These are phyloP conservation scores for Acleris sparsana DNA, from an alignment of 2,888 invertebrate species.

Conservation along the genomic window DNA sequence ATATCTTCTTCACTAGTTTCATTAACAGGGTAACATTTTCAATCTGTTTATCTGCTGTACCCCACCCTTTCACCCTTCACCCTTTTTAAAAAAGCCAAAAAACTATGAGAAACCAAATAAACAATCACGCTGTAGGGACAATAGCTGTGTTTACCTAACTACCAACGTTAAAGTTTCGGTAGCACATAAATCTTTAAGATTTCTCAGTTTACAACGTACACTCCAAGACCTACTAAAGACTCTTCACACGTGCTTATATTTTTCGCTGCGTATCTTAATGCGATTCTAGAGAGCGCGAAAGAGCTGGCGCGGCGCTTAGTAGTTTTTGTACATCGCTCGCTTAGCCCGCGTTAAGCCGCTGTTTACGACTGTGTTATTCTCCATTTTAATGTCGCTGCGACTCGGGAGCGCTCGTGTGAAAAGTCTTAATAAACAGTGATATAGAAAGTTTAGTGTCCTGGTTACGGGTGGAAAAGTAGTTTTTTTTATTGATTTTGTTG, in stretches of 20 bases:
- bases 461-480: constrained; percentile 11
- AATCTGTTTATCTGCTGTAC: too few relatives aligned
- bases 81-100: too few relatives aligned
- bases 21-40: too few relatives aligned
- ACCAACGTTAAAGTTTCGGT: neutral
- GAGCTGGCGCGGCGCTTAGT: neutral
- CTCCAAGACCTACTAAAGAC: neutral
- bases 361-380: constrained; percentile 34
- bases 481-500: constrained; percentile 14
- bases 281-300: constrained; percentile 5
- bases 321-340: constrained; percentile 31
- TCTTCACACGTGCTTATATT: constrained; percentile 3
- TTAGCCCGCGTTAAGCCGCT: constrained; percentile 23
- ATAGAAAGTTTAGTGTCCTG: constrained; percentile 19
- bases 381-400: constrained; percentile 24
- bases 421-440: constrained; percentile 32
- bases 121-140: too few relatives aligned
- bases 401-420: constrained; percentile 19
- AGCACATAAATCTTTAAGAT: neutral
- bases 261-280: constrained; percentile 17
- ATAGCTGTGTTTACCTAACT: neutral
- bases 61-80: rapidly evolving
- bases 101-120: too few relatives aligned
- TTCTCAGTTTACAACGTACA: constrained; percentile 1
- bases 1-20: too few relatives aligned